Percentiles rank a stretch among this genome's conserved stretches.
phyloP scores from a whole-genome alignment of 2,797 vertebrate species.

The Gila robusta region DNA sequence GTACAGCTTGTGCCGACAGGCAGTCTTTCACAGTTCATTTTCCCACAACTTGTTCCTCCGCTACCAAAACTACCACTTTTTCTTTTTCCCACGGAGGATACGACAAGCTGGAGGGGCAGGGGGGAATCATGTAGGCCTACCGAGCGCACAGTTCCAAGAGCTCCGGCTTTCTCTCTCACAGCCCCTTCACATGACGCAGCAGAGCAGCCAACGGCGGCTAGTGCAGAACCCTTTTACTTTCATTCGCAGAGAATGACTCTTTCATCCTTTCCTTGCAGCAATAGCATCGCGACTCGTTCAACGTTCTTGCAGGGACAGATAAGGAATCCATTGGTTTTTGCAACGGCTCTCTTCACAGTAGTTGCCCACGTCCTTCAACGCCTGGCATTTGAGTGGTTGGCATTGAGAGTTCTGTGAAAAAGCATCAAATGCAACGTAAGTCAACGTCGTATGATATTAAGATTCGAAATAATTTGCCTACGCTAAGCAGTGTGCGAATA shows the following conservation, averaged over 20 bases:
- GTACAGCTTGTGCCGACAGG: slow-evolving; percentile 18
- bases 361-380: slow-evolving; percentile 84
- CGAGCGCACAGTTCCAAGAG: slow-evolving; percentile 49
- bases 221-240: slow-evolving; percentile 55
- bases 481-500: background rate
- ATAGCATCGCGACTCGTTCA: slow-evolving; percentile 73
- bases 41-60: slow-evolving; percentile 38
- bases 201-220: slow-evolving; percentile 42
- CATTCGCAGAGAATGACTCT: slow-evolving; percentile 62
- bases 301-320: slow-evolving; percentile 85
- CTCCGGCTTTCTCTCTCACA: slow-evolving; percentile 51
- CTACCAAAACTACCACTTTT: slow-evolving; percentile 39
- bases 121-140: slow-evolving; percentile 44
- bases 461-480: background rate
- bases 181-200: slow-evolving; percentile 51
- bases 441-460: background rate
- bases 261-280: slow-evolving; percentile 61
- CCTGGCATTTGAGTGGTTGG: slow-evolving; percentile 84
- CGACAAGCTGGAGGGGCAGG: slow-evolving; percentile 38
- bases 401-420: slow-evolving; percentile 83
- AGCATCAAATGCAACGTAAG: background rate
- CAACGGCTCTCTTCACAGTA: slow-evolving; percentile 90
- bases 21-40: slow-evolving; percentile 29
- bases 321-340: slow-evolving; percentile 91
- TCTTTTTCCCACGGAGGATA: slow-evolving; percentile 54